Evolutionary conservation across 1,140 invertebrate genomes (phyloP), one percentile per base, ranked within the genome.

Genomic region (Drosophila cardini): DNA sequence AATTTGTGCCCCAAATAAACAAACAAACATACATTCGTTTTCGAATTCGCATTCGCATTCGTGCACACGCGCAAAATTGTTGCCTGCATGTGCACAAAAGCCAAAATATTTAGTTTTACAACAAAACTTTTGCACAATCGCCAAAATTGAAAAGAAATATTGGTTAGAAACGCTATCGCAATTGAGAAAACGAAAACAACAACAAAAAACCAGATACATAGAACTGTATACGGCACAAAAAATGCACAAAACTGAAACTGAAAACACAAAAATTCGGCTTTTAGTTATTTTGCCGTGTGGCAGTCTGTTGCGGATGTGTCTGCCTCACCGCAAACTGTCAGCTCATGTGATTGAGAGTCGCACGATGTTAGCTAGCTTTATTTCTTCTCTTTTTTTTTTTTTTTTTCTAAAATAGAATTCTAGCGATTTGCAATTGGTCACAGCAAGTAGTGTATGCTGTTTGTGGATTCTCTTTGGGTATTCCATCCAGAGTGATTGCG

Each of bases 41-140:
- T 26, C 21, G 21, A 4, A 4, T 26, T 26, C 21, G 21, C 60
- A 67, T 16, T 18, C n/a, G 52, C 8, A 57, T 1, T 38, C 45
- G 50, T 38, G 21, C 9, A 46, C 11, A 21, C 55, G 60, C 21
- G 73, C 62, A 80, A 79, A 83, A 72, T 79, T 83, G 63, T 67
- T 46, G 61, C 75, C 71, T 63, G 68, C 72, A 68, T 82, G 76
- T 62, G 80, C 73, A 87, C 73, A 89, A 89, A 89, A 72, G 84
- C 79, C 84, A 89, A 89, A 89, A 89, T 89, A 83, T 89, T 89
- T 89, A 84, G 80, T 89, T 89, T 70, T 80, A 84, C 77, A 78
- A 46, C 84, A 73, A 72, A 73, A 89, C 53, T 82, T 84, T 80
- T 36, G 56, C 45, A 58, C 56, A 53, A 64, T 75, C 56, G 42